A percentile compares a stretch with the other conserved stretches of the same genome.
These are phyloP conservation scores for Molossus molossus DNA, from an alignment of 2,797 vertebrate genomes.

Conservation along the genomic window DNA sequence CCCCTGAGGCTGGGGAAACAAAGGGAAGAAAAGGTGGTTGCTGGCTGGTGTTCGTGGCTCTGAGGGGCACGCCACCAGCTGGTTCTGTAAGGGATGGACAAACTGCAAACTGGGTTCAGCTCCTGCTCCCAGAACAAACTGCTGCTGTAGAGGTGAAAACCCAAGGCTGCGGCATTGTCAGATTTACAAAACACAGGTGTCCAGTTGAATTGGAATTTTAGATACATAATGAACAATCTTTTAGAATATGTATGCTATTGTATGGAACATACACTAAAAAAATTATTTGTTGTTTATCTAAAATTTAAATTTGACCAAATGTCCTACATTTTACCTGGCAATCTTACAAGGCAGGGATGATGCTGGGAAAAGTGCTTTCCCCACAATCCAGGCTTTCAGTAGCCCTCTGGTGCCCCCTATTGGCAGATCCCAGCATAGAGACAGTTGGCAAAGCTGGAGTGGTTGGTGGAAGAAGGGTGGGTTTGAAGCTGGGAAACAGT, in stretches of 20 bases:
- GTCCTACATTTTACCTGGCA: background rate
- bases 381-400: background rate
- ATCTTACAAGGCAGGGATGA: background rate
- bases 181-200: background rate
- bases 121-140: background rate
- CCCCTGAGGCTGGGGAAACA: background rate
- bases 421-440: background rate
- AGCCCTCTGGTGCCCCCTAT: background rate
- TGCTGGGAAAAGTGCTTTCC: background rate
- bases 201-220: constrained; percentile 43
- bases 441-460: background rate
- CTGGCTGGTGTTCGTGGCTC: background rate
- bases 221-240: background rate
- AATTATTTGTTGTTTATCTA: background rate
- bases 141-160: background rate
- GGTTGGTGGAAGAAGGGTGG: background rate
- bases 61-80: fast-evolving
- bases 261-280: background rate
- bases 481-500: background rate
- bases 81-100: background rate
- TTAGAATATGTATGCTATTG: background rate
- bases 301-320: constrained; percentile 34
- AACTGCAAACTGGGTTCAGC: background rate
- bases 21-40: background rate
- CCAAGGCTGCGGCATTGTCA: background rate